Percentiles rank a stretch among this genome's conserved stretches.
Conservation (phyloP, 2,888 invertebrate species). For the Meteorus cinctellus region DNA sequence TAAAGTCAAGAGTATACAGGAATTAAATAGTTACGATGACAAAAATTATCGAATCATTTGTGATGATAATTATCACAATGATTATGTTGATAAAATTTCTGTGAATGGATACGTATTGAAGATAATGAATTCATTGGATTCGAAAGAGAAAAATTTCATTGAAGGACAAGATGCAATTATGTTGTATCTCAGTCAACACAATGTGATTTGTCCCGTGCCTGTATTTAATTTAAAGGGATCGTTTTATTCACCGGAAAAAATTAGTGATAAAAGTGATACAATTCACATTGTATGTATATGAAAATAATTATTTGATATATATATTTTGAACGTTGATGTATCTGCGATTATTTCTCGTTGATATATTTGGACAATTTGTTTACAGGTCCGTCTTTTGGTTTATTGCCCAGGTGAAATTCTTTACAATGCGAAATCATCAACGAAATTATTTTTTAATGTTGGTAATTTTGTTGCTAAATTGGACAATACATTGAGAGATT, state of each 20-base stretch:
- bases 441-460: slow-evolving; percentile 79
- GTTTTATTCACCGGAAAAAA: slow-evolving; percentile 76
- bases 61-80: slow-evolving; percentile 77
- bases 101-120: slow-evolving; percentile 85
- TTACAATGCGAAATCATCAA: slow-evolving; percentile 76
- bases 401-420: slow-evolving; percentile 40
- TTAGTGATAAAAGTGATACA: slow-evolving; percentile 40
- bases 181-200: slow-evolving; percentile 79
- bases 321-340: background rate
- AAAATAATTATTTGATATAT: background rate
- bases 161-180: slow-evolving; percentile 86
- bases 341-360: background rate
- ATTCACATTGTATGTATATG: slow-evolving; percentile 31
- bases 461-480: slow-evolving; percentile 84
- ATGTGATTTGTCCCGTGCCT: slow-evolving; percentile 82
- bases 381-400: slow-evolving; percentile 31
- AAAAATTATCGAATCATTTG: slow-evolving; percentile 82
- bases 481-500: slow-evolving; percentile 82
- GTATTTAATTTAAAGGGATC: slow-evolving; percentile 81
- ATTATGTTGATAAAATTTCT: slow-evolving; percentile 76
- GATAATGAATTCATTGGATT: slow-evolving; percentile 88
- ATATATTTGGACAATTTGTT: background rate
- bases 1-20: slow-evolving; percentile 75
- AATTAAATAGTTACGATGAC: slow-evolving; percentile 86
- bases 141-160: slow-evolving; percentile 79